Evolutionary conservation across 2,888 invertebrate genomes (phyloP), one percentile per base, ranked within the genome.

Genomic region (Phortica okadai): DNA sequence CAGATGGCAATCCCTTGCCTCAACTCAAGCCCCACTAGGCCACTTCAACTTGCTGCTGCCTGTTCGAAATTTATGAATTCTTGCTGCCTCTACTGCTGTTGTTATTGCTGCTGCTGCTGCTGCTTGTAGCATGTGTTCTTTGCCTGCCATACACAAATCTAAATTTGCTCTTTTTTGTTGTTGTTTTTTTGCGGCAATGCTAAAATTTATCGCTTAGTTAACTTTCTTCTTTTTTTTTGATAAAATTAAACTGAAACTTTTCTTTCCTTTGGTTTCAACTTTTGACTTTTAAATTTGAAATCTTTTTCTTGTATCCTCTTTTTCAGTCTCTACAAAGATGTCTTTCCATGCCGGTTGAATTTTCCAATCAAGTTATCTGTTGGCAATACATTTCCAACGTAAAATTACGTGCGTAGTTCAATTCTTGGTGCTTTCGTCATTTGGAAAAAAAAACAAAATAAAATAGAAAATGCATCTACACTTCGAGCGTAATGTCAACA

Each of bases 401-500:
- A 41, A n/a, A 14, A n/a, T 66, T 42, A 0, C 5, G 25, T 21
- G 59, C 25, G 59, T 59, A 59, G 42, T 42, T 66, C 33, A 42
- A 41, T 42, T 66, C 42, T 66, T 41, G 42, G 42, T 10, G 42
- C 33, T 5, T 66, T 66, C 33, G 7, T 64, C 64, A 6, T 10
- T 33, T 64, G 41, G 41, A 41, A 42, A 42, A 44, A 44, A 42
- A 66, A 0, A 78, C 33, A 42, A 42, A 44, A 21, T 14, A 66
- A 0, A 78, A 66, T 75, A 54, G 82, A 86, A 86, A 91, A 98
- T 98, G 98, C 98, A 98, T 95, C 94, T 98, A 90, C 97, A 98
- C 93, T 98, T 98, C 92, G 98, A 98, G 92, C 95, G 96, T 90
- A 97, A 96, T 91, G 94, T 95, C 86, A 97, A 97, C 92, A 97